phyloP scores from a whole-genome alignment of 2,888 invertebrate species.

The Cataglyphis albicans region DNA sequence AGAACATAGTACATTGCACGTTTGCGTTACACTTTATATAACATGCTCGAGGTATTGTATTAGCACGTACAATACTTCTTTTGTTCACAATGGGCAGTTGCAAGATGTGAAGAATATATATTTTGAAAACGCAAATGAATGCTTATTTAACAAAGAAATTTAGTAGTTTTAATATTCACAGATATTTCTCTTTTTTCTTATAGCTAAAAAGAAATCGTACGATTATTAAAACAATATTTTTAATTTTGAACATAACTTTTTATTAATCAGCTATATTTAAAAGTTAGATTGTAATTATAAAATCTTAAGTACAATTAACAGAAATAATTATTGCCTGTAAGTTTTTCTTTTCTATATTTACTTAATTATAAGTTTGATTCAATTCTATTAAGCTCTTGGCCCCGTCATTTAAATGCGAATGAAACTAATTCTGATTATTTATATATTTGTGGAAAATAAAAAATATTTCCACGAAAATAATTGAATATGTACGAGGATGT shows the following conservation, averaged over 20 bases:
- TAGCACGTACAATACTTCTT: background rate
- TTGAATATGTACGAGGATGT: background rate
- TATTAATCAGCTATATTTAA: background rate
- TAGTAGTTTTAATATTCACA: background rate
- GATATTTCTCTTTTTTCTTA: background rate
- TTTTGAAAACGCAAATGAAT: background rate
- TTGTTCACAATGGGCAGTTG: slow-evolving; percentile 6
- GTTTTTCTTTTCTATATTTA: background rate
- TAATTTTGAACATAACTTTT: background rate
- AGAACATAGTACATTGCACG: background rate
- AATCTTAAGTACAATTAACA: background rate
- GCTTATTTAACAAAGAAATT: background rate
- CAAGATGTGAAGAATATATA: background rate
- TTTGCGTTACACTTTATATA: background rate
- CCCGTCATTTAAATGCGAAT: background rate
- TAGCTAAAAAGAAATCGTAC: background rate
- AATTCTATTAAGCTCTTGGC: background rate
- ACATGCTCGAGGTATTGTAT: background rate
- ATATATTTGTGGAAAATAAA: background rate
- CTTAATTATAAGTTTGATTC: background rate
- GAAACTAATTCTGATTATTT: background rate
- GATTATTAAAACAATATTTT: background rate
- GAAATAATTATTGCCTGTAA: background rate
- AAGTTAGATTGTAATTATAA: background rate
- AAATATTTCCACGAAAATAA: background rate